A percentile compares a stretch with the other conserved stretches of the same genome.
phyloP scores from a whole-genome alignment of 2,113 vertebrate genomes.

The Calypte anna region DNA sequence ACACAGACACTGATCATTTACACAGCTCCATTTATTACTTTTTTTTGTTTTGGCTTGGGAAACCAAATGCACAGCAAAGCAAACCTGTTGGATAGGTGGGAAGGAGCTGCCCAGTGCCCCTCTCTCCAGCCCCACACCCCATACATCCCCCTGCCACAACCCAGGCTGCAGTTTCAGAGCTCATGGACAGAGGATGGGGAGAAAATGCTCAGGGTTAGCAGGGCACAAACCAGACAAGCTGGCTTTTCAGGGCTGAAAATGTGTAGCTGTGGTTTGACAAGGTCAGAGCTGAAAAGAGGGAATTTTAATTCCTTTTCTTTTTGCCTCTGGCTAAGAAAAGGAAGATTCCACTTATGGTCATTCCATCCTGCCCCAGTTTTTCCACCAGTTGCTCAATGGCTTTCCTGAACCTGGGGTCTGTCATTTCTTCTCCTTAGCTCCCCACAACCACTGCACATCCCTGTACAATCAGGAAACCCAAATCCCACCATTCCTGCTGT shows the following conservation, averaged over 20 bases:
- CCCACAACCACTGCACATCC: background rate
- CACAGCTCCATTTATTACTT: background rate
- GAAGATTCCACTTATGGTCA: background rate
- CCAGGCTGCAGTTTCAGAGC: fast-evolving
- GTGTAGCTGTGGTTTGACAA: background rate
- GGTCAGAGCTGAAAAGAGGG: background rate
- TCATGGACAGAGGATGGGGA: background rate
- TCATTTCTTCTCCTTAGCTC: background rate
- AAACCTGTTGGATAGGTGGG: background rate
- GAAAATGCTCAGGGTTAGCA: background rate
- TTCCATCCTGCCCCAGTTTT: background rate
- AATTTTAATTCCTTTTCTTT: background rate
- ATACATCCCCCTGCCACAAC: background rate
- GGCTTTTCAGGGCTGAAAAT: background rate
- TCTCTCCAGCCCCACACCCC: background rate
- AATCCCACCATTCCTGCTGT: fast-evolving
- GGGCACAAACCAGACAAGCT: background rate
- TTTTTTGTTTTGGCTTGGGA: background rate
- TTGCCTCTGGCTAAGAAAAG: background rate
- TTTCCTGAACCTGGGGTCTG: background rate
- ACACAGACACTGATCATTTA: background rate
- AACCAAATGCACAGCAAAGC: background rate
- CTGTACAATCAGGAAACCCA: background rate
- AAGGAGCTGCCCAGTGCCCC: background rate
- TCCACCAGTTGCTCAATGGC: background rate